Conservation (phyloP, 1,140 invertebrate genomes). For the Pristionchus pacificus region DNA sequence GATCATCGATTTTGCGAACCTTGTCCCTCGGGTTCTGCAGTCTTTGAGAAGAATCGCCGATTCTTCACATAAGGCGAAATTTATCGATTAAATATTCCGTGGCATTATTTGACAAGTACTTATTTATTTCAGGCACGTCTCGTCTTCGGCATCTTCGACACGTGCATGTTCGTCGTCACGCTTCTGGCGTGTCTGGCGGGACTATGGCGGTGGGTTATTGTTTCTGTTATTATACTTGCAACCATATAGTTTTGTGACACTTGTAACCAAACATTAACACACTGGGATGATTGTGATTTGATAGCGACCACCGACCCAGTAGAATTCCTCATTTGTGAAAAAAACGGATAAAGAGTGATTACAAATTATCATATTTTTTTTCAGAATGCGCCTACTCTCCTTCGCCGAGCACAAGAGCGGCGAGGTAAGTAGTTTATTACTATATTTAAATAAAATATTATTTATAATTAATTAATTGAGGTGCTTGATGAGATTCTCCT, state of each 20-base stretch:
- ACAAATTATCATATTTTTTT: conserved; percentile 14
- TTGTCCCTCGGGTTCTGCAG: too few relatives aligned
- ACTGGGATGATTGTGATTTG: not conserved
- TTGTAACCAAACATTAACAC: not conserved
- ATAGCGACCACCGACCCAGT: not conserved
- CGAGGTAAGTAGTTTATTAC: too few relatives aligned
- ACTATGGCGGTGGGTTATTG: conserved; percentile 36
- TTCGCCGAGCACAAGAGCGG: conserved; percentile 41
- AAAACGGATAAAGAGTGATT: conserved; percentile 6
- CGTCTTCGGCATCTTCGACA: conserved; percentile 51
- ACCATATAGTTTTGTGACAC: too few relatives aligned
- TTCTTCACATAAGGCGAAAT: too few relatives aligned
- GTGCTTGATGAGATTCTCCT: conserved; percentile 56
- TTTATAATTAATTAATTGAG: too few relatives aligned
- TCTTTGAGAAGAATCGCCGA: too few relatives aligned
- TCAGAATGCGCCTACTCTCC: conserved; percentile 44
- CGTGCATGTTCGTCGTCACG: conserved; percentile 46
- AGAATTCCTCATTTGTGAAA: conserved; percentile 1
- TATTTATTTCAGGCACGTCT: conserved; percentile 42
- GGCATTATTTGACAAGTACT: too few relatives aligned
- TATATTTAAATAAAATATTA: too few relatives aligned
- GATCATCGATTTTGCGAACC: too few relatives aligned
- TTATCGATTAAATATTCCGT: too few relatives aligned
- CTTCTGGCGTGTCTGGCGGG: conserved; percentile 48
- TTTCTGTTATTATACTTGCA: too few relatives aligned